Base-by-base conservation (phyloP, 2,888 invertebrate genomes). In the Tryphoninae sp. region DNA sequence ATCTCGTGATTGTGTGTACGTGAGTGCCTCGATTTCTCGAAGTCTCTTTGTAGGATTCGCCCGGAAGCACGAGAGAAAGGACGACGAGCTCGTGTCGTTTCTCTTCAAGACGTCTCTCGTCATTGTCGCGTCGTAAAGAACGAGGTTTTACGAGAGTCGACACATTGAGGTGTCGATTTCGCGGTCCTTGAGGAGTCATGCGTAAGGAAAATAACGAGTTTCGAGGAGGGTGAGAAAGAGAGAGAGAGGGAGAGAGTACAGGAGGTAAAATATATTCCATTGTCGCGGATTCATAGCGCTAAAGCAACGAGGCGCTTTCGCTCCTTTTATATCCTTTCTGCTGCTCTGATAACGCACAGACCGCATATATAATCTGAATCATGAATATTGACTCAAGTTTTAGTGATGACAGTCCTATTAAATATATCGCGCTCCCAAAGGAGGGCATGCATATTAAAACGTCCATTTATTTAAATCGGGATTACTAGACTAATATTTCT, bases 111-210 rank as follows among this genome's bases (percentile, higher is more conserved):
- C 69, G 78, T 22, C 11, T 51, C 77, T 76, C 78, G 69, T 73
- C 69, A 78, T 80, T 67, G 61, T 77, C 62, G 64, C 45, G 74
- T 84, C 84, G 78, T 84, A 84, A 84, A 84, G 78, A 69, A 82
- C 53, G 78, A 69, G 78, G 78, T 61, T 84, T 83, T 84, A 84
- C 80, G 84, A 84, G 65, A 62, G 22, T 75, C 69, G 67, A 42
- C 55, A 68, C 61, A 71, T 77, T 23, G 69, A 81, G 75, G 72
- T 76, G 73, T 79, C 71, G 82, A 80, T 74, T 74, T 78, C 53
- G 58, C 59, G 73, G 64, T 71, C 33, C 61, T 68, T 62, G 67
- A 61, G 51, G 59, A 73, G 69, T 65, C 69, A 69, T 45, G 61
- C 62, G 72, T 53, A 67, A 74, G 61, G 64, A 78, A 45, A 74